These are phyloP conservation scores for Amphiprion clarkii DNA, from an alignment of 2,797 vertebrate species.

Conservation along the genomic window DNA sequence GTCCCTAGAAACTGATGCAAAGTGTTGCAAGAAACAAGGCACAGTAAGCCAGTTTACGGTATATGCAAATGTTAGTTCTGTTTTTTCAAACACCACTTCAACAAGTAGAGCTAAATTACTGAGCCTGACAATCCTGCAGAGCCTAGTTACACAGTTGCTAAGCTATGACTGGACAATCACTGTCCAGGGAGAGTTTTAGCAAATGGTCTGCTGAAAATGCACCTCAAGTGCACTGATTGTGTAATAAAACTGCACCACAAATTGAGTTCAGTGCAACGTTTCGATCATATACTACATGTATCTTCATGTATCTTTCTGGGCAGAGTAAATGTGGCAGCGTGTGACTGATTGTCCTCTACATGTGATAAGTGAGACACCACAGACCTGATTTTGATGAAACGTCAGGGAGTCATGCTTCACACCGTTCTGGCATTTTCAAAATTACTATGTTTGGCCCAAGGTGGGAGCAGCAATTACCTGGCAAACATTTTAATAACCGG, in stretches of 20 bases:
- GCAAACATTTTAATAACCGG: constrained; percentile 81
- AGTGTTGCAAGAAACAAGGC: neutral
- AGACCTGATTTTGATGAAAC: constrained; percentile 68
- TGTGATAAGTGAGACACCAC: constrained; percentile 55
- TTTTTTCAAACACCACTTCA: too few species aligned
- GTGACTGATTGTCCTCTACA: constrained; percentile 32
- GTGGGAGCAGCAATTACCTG: constrained; percentile 75
- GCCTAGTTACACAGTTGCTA: neutral
- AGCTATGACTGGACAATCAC: constrained; percentile 1
- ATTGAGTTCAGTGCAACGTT: constrained; percentile 4
- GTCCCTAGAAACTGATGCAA: neutral
- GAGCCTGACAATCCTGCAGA: neutral
- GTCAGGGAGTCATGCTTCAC: constrained; percentile 60
- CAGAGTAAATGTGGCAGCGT: constrained; percentile 30
- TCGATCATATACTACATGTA: neutral
- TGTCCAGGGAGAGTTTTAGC: neutral
- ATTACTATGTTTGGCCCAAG: constrained; percentile 75
- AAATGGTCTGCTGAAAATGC: neutral
- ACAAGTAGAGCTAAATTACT: neutral
- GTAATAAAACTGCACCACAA: neutral
- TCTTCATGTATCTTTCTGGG: constrained; percentile 14
- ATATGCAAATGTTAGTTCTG: too few species aligned
- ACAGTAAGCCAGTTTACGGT: too few species aligned
- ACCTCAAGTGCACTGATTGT: neutral
- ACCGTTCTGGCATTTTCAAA: constrained; percentile 69